Base-by-base conservation (phyloP, 1,140 invertebrate species). In the Drosophila biarmipes region DNA sequence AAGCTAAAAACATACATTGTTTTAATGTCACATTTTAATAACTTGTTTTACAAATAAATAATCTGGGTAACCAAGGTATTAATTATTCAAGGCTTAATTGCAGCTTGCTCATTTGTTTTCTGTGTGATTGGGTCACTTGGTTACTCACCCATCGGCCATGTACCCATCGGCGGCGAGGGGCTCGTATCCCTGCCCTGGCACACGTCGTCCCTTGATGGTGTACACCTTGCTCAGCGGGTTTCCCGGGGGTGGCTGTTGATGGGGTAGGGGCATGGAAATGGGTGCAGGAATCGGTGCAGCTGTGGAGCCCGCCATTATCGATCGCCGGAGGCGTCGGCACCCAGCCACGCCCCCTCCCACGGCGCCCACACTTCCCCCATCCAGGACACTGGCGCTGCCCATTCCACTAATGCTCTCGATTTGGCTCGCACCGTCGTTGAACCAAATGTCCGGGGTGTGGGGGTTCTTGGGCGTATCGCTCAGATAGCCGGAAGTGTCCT, bases 401-500 rank as follows among this genome's bases (percentile, higher is more conserved):
- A 85, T 54, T 4, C 82, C 84, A 87, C 72, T 74, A 43, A 79
- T 78, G 73, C 86, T 92, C 64, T 82, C 85, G 62, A 85, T 87
- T 58, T 90, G 86, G 29, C 90, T 91, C 19, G 80, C 90, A 5
- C 75, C 85, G 54, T 92, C 90, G 76, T 90, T 91, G 56, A 73
- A 91, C 90, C 91, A 92, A 77, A 92, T 91, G 59, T 92, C 90
- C 8, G 90, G 91, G 5, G 90, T 92, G 57, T 92, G 90, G 52
- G 76, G 73, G 45, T 92, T 91, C 67, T 92, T 94, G 19, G 93
- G 92, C 37, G 93, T 94, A 72, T 95, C 95, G 78, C 95, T 95
- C 17, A 94, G 94, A 84, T 95, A 95, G 35, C 95, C 95, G 48
- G 95, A 95, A 64, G 95, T 95, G 61, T 95, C 95, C 61, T 94